Evolutionary conservation across 2,797 vertebrate genomes (phyloP), one percentile per base, ranked within the genome.

Genomic region (Synaphobranchus kaupii): DNA sequence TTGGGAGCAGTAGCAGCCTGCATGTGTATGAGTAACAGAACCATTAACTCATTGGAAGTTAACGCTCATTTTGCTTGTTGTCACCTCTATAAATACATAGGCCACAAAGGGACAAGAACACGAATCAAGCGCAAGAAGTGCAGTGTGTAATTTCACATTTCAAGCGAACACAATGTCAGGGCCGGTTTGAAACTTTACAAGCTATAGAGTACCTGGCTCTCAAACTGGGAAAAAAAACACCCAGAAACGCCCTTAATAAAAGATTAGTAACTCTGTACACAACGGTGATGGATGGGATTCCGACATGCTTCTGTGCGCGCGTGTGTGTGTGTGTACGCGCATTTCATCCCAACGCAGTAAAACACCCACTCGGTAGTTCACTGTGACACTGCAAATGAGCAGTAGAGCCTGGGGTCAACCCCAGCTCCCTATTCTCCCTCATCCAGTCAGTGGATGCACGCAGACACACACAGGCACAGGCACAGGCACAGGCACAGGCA

Each of bases 311-410:
- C 22, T 12, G 48, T 68, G 52, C 28, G 87, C 15, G 5, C 76
- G 76, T 82, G 17, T 31, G 39, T 66, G 63, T 84, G 17, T 48
- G 39, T 81, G 84, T 82, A 84, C 68, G 86, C n/a, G 44, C 84
- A 52, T 80, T 84, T 22, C 28, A 20, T 3, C 71, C 48, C 34
- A 84, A 4, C 20, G 34, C 15, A 60, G 56, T 22, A 34, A 60
- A 56, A 58, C 28, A 60, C 15, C 83, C 10, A 8, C 9, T 47
- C 44, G 44, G 39, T 81, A 15, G 31, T 34, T 68, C 25, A 85
- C 60, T 25, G 2, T 66, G 48, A 66, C 25, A n/a, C 60, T 66
- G 60, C 60, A 66, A 66, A 66, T n/a, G 22, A n/a, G 25, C 22
- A 4, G 60, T 47, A 73, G 85, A n/a, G 52, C 28, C 48, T 68